phyloP scores from a whole-genome alignment of 2,113 vertebrate species.

The Periophthalmodon schlosseri region DNA sequence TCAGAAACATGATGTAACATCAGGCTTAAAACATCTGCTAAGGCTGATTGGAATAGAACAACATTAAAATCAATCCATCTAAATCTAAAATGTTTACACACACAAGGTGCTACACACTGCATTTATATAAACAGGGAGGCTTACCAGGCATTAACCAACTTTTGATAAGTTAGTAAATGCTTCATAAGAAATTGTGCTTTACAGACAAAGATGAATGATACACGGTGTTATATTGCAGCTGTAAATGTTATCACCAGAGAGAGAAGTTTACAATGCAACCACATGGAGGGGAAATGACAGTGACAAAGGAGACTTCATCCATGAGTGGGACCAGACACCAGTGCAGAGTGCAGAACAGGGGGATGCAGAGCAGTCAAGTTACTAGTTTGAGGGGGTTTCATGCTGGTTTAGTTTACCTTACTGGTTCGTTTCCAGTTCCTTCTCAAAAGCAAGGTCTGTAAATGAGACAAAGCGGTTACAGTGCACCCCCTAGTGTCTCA shows the following conservation, averaged over 20 bases:
- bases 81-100: slow-evolving; percentile 51
- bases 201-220: background rate
- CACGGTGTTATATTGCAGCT: slow-evolving; percentile 68
- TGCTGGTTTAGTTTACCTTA: slow-evolving; percentile 95
- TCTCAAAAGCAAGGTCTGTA: slow-evolving; percentile 98
- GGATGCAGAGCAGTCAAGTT: slow-evolving; percentile 56
- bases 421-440: slow-evolving; percentile 99
- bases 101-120: slow-evolving; percentile 68
- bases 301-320: slow-evolving; percentile 49
- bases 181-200: background rate
- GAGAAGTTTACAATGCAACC: slow-evolving; percentile 20
- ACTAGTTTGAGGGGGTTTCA: slow-evolving; percentile 62
- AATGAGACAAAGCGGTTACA: slow-evolving; percentile 95
- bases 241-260: slow-evolving; percentile 47
- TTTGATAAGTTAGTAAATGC: background rate
- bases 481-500: slow-evolving; percentile 70
- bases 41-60: slow-evolving; percentile 30
- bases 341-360: slow-evolving; percentile 57
- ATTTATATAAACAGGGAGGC: background rate
- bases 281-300: slow-evolving; percentile 36
- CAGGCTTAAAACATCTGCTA: background rate
- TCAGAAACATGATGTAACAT: background rate
- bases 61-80: slow-evolving; percentile 34
- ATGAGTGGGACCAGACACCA: slow-evolving; percentile 57
- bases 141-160: background rate